Percentiles rank a stretch among this genome's conserved stretches.
phyloP scores from a whole-genome alignment of 2,113 vertebrate genomes.

The Amphilophus citrinellus region DNA sequence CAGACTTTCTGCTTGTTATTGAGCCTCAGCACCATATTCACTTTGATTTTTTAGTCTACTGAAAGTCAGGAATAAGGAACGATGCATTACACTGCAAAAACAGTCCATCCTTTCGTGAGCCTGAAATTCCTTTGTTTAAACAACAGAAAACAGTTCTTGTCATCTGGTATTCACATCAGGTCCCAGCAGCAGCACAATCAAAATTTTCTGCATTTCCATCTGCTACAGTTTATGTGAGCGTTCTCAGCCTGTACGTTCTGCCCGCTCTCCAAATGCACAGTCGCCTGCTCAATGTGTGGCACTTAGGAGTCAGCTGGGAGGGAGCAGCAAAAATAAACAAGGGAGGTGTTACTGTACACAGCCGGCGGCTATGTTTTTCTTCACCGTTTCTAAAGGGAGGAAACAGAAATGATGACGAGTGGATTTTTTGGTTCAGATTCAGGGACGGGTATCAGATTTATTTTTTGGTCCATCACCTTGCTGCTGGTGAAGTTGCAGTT shows the following conservation, averaged over 20 bases:
- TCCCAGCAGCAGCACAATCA: neutral
- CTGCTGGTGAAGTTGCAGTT: neutral
- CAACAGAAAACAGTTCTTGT: neutral
- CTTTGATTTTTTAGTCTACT: slow-evolving; percentile 20
- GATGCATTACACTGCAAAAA: neutral
- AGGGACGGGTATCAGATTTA: neutral
- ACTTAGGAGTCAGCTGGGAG: slow-evolving; percentile 14
- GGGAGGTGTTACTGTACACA: slow-evolving; percentile 39
- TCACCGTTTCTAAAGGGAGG: neutral
- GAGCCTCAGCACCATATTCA: neutral
- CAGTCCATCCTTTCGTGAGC: neutral
- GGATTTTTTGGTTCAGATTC: neutral
- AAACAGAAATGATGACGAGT: slow-evolving; percentile 18
- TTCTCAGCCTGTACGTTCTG: neutral
- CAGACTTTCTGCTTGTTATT: slow-evolving; percentile 26
- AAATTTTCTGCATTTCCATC: neutral
- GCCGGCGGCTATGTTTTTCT: neutral
- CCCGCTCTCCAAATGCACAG: neutral
- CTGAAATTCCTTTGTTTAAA: neutral
- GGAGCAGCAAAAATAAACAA: slow-evolving; percentile 11
- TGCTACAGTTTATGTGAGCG: neutral
- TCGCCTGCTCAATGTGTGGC: neutral
- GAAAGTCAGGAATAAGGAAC: neutral
- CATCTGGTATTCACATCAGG: neutral
- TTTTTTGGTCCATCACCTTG: neutral